A percentile compares a stretch with the other conserved stretches of the same genome.
These are phyloP conservation scores for Speoplatyrhinus poulsoni DNA, from an alignment of 2,113 vertebrate genomes.

Conservation along the genomic window DNA sequence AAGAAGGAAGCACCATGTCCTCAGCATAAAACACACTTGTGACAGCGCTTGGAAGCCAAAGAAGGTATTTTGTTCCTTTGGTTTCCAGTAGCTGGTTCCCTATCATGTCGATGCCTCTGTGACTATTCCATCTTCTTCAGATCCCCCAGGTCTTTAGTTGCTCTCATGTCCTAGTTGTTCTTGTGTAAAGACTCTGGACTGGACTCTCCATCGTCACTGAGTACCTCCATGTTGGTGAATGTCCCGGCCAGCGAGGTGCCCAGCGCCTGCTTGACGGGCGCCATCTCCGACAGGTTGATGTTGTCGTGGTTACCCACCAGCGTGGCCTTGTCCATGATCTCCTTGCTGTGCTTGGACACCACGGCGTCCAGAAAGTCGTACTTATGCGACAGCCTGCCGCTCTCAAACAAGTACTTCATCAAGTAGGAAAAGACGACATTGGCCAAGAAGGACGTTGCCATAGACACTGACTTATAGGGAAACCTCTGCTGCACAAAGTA, in stretches of 20 bases:
- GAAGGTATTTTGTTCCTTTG: slow-evolving; percentile 32
- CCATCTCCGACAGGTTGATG: slow-evolving; percentile 90
- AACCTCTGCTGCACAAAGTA: slow-evolving; percentile 86
- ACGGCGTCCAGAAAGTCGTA: slow-evolving; percentile 93
- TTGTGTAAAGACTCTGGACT: slow-evolving; percentile 85
- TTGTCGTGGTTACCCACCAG: slow-evolving; percentile 89
- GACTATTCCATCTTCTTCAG: slow-evolving; percentile 41
- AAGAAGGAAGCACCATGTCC: slow-evolving; percentile 52
- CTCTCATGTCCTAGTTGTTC: slow-evolving; percentile 71
- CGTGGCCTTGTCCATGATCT: slow-evolving; percentile 96
- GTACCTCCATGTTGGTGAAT: slow-evolving; percentile 87
- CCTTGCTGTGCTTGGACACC: slow-evolving; percentile 90
- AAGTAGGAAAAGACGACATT: slow-evolving; percentile 88
- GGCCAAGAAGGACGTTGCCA: slow-evolving; percentile 88
- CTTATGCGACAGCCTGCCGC: slow-evolving; percentile 89
- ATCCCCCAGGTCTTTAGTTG: slow-evolving; percentile 34
- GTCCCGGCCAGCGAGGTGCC: slow-evolving; percentile 82
- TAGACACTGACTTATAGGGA: slow-evolving; percentile 92
- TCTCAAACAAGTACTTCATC: slow-evolving; percentile 94
- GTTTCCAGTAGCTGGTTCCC: slow-evolving; percentile 57
- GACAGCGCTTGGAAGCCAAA: slow-evolving; percentile 49
- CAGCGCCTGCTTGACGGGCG: slow-evolving; percentile 83
- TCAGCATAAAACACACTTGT: slow-evolving; percentile 50
- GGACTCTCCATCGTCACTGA: slow-evolving; percentile 81
- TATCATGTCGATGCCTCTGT: slow-evolving; percentile 45